Evolutionary conservation across 2,797 vertebrate species (phyloP).

Genomic region (Hydrolagus colliei): DNA sequence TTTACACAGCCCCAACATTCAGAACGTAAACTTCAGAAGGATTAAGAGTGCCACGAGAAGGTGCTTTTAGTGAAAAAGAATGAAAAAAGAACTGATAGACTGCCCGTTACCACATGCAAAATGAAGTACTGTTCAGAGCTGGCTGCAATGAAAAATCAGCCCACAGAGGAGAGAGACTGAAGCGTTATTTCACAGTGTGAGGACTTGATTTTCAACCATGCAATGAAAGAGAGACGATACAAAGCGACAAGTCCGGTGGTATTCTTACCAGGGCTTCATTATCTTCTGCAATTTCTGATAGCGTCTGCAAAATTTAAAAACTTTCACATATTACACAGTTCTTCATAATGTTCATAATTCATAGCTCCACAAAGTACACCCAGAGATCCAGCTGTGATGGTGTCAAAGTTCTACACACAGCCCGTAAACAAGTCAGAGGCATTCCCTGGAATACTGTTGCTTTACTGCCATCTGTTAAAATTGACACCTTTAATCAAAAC

Average conservation of each 20-base stretch:
- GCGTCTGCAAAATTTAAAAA: constrained; percentile 91
- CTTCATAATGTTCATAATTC: not conserved
- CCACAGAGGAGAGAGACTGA: constrained; percentile 36
- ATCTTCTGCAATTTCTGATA: constrained; percentile 99
- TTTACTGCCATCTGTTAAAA: not conserved
- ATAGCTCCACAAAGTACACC: too few relatives aligned
- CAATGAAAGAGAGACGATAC: constrained; percentile 59
- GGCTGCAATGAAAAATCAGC: constrained; percentile 33
- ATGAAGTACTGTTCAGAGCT: constrained; percentile 38
- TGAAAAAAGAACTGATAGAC: not conserved
- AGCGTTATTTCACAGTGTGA: constrained; percentile 43
- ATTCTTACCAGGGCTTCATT: constrained; percentile 99
- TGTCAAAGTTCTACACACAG: too few relatives aligned
- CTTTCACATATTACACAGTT: constrained; percentile 46
- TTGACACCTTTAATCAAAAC: not conserved
- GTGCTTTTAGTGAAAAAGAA: constrained; percentile 16
- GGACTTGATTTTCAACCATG: constrained; percentile 61
- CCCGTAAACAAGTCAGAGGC: not conserved
- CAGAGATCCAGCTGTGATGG: too few relatives aligned
- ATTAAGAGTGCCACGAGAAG: not conserved
- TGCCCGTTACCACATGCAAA: constrained; percentile 60
- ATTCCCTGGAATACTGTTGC: not conserved
- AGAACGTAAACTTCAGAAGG: not conserved
- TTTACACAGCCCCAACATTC: not conserved
- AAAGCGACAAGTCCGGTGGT: constrained; percentile 54